These are phyloP conservation scores for Aleadryas rufinucha DNA, from an alignment of 2,113 vertebrate genomes.

Conservation along the genomic window DNA sequence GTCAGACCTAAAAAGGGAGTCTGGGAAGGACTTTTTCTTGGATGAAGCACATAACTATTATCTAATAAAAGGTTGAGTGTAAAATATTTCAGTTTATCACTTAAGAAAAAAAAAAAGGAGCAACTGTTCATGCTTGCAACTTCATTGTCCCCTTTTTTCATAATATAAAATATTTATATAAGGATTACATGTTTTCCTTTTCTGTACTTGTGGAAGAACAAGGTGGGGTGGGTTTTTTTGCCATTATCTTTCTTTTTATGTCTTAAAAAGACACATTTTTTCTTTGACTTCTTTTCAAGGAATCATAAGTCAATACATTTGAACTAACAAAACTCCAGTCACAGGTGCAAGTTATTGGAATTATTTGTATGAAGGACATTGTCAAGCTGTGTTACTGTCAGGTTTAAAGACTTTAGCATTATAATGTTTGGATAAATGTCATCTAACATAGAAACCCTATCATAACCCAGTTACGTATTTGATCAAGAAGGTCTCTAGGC, in stretches of 20 bases:
- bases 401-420: neutral
- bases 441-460: neutral
- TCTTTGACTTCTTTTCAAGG: neutral
- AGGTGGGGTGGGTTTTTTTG: accelerated
- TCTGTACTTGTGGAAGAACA: neutral
- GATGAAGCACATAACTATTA: neutral
- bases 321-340: neutral
- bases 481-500: neutral
- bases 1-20: neutral
- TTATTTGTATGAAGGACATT: neutral
- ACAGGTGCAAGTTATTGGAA: neutral
- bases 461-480: neutral
- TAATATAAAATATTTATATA: neutral
- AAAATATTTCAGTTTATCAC: neutral
- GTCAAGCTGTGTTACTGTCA: neutral
- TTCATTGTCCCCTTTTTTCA: neutral
- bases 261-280: neutral
- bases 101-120: neutral
- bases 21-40: neutral
- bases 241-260: neutral
- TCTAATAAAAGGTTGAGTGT: neutral
- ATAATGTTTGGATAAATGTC: neutral
- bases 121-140: neutral
- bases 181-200: neutral
- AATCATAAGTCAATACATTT: neutral